phyloP scores from a whole-genome alignment of 1,140 invertebrate species.

The Drosophila tropicalis region DNA sequence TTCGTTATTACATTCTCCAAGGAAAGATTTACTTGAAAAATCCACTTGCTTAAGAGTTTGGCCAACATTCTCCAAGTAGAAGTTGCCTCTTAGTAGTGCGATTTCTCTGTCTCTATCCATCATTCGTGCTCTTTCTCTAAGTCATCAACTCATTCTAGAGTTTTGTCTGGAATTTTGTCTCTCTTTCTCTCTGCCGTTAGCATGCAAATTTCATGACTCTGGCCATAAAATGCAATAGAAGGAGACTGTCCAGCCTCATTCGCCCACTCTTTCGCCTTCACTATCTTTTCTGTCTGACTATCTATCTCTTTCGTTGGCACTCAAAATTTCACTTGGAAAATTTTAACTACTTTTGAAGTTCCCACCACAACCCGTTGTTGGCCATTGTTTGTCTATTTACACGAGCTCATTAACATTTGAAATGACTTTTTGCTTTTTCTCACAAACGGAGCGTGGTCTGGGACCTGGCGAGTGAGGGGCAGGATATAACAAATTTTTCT shows the following conservation, averaged over 20 bases:
- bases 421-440: conserved; percentile 70
- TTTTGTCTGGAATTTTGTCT: not conserved
- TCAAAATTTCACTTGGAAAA: conserved; percentile 75
- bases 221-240: conserved; percentile 61
- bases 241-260: conserved; percentile 9
- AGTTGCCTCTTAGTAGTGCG: not conserved
- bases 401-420: conserved; percentile 82
- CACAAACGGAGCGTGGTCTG: not conserved
- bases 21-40: conserved; percentile 39
- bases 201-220: conserved; percentile 74
- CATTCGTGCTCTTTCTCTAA: not conserved
- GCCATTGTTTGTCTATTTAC: conserved; percentile 80
- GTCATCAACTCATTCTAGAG: not conserved
- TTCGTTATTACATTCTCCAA: conserved; percentile 16
- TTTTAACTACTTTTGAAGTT: conserved; percentile 70
- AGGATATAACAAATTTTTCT: conserved; percentile 48
- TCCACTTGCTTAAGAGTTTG: conserved; percentile 30
- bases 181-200: conserved; percentile 53
- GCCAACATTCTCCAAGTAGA: conserved; percentile 7
- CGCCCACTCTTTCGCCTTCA: not conserved
- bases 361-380: conserved; percentile 39
- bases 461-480: not conserved
- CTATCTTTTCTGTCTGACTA: conserved; percentile 24
- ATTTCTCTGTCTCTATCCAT: conserved; percentile 9
- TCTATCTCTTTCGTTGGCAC: conserved; percentile 60